These are phyloP conservation scores for Anser cygnoides DNA, from an alignment of 2,113 vertebrate species.

Conservation along the genomic window DNA sequence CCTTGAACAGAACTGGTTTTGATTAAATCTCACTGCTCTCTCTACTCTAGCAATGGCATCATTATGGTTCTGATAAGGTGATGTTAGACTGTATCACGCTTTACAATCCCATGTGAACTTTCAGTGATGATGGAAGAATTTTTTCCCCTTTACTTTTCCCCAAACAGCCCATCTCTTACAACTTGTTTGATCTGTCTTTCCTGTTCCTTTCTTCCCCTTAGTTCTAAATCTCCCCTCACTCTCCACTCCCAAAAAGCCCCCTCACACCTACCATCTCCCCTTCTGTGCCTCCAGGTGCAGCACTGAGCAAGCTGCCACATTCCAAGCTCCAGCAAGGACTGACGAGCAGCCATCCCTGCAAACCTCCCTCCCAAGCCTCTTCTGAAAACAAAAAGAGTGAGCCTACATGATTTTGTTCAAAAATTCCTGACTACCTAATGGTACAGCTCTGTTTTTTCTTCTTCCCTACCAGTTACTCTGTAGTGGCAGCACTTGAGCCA, in stretches of 20 bases:
- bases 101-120: conserved; percentile 46
- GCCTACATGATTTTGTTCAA: neutral
- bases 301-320: neutral
- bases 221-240: neutral
- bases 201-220: neutral
- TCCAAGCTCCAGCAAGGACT: neutral
- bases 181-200: neutral
- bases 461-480: neutral
- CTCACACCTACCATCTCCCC: neutral
- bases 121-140: neutral
- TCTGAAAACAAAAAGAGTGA: neutral
- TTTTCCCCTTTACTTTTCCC: neutral
- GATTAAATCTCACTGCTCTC: conserved; percentile 65
- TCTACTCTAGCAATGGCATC: conserved; percentile 32
- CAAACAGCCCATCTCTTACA: neutral
- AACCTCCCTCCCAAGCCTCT: neutral
- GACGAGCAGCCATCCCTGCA: neutral
- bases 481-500: neutral
- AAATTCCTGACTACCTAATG: neutral
- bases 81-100: neutral
- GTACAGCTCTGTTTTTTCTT: neutral
- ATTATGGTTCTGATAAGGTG: conserved; percentile 66
- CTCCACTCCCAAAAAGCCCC: neutral
- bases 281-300: neutral
- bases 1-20: conserved; percentile 72